Conservation (phyloP, 1,140 invertebrate genomes). For the Bacillus rossius region DNA sequence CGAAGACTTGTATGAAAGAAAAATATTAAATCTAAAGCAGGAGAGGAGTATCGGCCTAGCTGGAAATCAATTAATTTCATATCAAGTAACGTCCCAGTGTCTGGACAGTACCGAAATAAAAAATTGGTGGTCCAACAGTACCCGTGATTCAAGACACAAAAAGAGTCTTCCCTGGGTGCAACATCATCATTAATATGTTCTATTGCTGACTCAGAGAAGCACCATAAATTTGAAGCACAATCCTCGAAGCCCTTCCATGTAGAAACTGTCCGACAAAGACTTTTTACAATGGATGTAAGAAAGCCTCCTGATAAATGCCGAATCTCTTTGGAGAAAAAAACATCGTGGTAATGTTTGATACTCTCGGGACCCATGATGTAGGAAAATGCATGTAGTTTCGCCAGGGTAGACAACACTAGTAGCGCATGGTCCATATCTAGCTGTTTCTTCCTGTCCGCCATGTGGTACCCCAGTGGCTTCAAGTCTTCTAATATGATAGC, state of each 20-base stretch:
- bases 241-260: slow-evolving; percentile 5
- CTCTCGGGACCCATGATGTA: no score
- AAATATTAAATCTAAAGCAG: slow-evolving; percentile 51
- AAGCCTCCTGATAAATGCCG: no score
- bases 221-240: background rate
- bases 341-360: no score
- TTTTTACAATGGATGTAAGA: no score
- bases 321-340: no score
- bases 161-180: background rate
- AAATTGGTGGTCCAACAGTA: slow-evolving; percentile 52
- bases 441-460: slow-evolving; percentile 11
- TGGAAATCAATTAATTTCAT: slow-evolving; percentile 41
- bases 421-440: slow-evolving; percentile 17
- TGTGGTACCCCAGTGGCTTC: slow-evolving; percentile 13
- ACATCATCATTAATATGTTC: background rate
- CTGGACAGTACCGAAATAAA: slow-evolving; percentile 38
- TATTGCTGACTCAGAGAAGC: background rate
- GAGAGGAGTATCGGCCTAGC: slow-evolving; percentile 40
- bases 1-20: slow-evolving; percentile 49
- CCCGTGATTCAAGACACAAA: slow-evolving; percentile 43
- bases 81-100: slow-evolving; percentile 20
- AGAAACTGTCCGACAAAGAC: no score
- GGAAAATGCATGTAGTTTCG: no score
- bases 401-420: no score
- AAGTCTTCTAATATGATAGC: slow-evolving; percentile 15